Conservation (phyloP, 2,113 vertebrate genomes). For the Dasypus novemcinctus region DNA sequence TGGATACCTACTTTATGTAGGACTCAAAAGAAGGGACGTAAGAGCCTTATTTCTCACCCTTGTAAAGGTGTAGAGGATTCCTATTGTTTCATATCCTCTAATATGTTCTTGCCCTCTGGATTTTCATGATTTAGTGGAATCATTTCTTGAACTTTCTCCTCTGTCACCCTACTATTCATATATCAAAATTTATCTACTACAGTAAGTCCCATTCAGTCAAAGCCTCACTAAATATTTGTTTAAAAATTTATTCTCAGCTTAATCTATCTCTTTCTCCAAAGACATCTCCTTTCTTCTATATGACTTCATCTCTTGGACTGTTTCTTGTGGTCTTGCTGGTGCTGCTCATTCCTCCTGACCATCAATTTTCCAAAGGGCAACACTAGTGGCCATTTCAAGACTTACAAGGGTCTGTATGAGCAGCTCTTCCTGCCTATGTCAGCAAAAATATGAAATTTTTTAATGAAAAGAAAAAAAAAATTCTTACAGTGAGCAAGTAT, state of each 20-base stretch:
- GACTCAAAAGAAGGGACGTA: background rate
- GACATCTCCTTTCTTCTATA: background rate
- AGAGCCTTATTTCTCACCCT: background rate
- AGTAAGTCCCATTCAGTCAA: background rate
- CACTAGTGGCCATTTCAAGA: background rate
- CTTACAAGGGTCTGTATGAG: background rate
- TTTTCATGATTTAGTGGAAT: background rate
- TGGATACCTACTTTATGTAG: background rate
- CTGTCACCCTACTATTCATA: fast-evolving
- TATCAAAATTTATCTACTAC: background rate
- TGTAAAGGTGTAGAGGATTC: background rate
- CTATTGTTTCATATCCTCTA: background rate
- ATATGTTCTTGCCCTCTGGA: background rate
- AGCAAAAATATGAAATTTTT: background rate
- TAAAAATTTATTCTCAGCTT: background rate
- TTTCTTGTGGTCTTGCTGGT: background rate
- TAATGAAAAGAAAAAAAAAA: background rate
- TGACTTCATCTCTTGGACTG: background rate
- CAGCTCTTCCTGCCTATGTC: background rate
- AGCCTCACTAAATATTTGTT: background rate
- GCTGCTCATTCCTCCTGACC: background rate
- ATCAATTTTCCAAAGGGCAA: background rate
- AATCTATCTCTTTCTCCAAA: background rate
- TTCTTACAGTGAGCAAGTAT: background rate
- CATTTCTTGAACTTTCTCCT: background rate